Base-by-base conservation (phyloP, 2,888 invertebrate genomes). In the Parasteatoda lunata region DNA sequence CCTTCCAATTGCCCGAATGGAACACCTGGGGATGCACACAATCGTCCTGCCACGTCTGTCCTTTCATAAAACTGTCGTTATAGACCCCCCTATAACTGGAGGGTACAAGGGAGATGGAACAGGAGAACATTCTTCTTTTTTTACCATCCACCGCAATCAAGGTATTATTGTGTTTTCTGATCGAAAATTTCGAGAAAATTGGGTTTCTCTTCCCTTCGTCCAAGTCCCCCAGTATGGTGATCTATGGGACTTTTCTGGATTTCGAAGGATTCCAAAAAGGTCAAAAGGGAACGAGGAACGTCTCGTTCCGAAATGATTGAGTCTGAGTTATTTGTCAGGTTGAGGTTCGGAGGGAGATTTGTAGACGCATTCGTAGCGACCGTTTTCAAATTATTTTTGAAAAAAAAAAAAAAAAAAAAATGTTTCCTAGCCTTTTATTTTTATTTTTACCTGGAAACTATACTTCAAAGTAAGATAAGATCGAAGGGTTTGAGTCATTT, bases 51-150 rank as follows among this genome's bases (percentile, higher is more conserved):
- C 76, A 70, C 75, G 81, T 73, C 68, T 82, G 71, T 45, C 65
- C 70, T 85, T 85, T 85, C 79, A 85, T 79, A 79, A 79, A 79
- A 85, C 79, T 79, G 76, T 85, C 79, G 84, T 85, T 75, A 79
- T 49, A 13, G 45, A 69, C 69, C 48, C 30, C 30, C 30, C 45
- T 13, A 45, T 45, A 47, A 13, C 45, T 48, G 13, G 69, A 47
- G 69, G 69, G 69, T 47, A 47, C 48, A 30, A 30, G 30, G 30
- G 30, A 30, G 30, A 30, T 30, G 30, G 30, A 30, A 30, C 30
- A 30, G 30, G 30, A 30, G 30, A 30, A 30, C 59, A 9, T n/a
- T 59, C 59, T 9, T 59, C 59, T 30, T 30, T 30, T 30, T 30
- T 30, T 30, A 30, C 68, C 51, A 77, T 77, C 77, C 73, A 72